Evolutionary conservation across 2,888 invertebrate genomes (phyloP), one percentile per base, ranked within the genome.

Genomic region (Notodonta dromedarius): DNA sequence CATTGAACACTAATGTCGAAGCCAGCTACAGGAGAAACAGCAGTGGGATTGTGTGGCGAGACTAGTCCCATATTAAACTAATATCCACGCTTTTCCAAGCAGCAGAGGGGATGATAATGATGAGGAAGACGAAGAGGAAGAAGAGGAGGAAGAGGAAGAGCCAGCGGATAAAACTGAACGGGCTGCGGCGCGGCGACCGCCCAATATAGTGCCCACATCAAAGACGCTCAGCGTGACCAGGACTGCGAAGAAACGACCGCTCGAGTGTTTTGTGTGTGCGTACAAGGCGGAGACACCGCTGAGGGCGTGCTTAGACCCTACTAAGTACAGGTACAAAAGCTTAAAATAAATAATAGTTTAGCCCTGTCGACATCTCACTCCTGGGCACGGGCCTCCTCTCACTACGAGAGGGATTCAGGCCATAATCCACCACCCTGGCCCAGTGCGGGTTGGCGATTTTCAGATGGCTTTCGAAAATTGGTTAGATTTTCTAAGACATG

Each of bases 201-300:
- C 68, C n/a, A 69, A 60, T 8, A 24, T 76, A 9, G 9, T 74
- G 35, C 70, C 79, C 0, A 79, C 83, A 0, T 67, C 75, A 0
- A 80, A 79, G 55, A 35, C 73, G 2, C 12, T 76, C 0, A 65
- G 79, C 5, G 71, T 78, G 6, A 84, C 86, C 0, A 77, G 88
- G 46, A 87, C 88, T 0, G 65, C 76, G 2, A 88, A 85, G 59
- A 85, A 78, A 62, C 77, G 86, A 4, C 89, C 91, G 0, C 68
- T 93, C 7, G 93, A 93, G 72, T 93, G 93, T 72, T 93, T 87
- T 62, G 87, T 90, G 2, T 93, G 93, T 59, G 86, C 88, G 3
- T 93, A 84, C 67, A 93, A 90, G 65, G 72, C 84, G 0, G 91
- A 91, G 44, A 83, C 85, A 1, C 86, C 86, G 6, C 62, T 89